phyloP scores from a whole-genome alignment of 2,113 vertebrate species.

The Sporophila hypoxantha region DNA sequence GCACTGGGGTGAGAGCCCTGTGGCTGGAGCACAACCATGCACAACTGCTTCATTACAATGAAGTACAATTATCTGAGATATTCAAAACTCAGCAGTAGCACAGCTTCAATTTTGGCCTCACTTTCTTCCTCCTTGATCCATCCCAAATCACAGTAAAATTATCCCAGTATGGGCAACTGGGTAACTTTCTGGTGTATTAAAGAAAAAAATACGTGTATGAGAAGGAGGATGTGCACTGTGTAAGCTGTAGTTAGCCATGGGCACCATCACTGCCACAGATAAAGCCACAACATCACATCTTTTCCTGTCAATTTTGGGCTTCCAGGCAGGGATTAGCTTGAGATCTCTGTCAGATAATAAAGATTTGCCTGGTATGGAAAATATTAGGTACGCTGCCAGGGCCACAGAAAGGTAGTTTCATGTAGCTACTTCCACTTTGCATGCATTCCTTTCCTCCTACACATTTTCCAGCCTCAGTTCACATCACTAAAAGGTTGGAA shows the following conservation, averaged over 20 bases:
- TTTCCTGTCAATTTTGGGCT: neutral
- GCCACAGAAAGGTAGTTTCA: neutral
- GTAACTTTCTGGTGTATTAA: neutral
- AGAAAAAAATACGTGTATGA: neutral
- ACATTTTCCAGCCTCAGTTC: neutral
- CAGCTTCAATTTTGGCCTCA: neutral
- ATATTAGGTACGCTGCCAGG: neutral
- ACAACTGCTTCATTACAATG: accelerated
- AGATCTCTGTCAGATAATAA: neutral
- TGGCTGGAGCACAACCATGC: accelerated
- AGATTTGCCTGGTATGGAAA: neutral
- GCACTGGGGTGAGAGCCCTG: neutral
- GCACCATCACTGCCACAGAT: neutral
- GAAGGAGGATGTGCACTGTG: neutral
- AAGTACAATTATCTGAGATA: neutral
- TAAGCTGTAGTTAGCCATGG: neutral
- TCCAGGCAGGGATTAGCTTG: neutral
- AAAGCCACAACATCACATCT: neutral
- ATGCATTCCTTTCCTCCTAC: neutral
- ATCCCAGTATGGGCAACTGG: neutral
- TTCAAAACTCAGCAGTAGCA: neutral
- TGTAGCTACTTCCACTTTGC: neutral
- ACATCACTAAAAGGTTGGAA: neutral
- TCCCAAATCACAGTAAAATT: neutral
- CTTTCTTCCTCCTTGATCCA: neutral